Evolutionary conservation across 2,888 invertebrate genomes (phyloP).

Genomic region (Chironomus riparius): DNA sequence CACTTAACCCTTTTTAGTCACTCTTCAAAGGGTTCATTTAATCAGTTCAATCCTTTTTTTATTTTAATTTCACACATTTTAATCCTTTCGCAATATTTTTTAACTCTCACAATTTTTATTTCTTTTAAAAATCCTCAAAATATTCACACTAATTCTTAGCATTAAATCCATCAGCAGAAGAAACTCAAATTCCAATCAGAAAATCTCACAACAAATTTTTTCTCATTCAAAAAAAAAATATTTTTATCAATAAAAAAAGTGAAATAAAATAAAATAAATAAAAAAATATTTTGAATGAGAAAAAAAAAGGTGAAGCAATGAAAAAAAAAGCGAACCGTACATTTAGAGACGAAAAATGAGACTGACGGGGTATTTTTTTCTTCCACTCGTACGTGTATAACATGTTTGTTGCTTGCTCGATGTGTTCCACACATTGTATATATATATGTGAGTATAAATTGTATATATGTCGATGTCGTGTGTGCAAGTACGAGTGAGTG

Average conservation of each 20-base stretch:
- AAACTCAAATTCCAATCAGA: too few species aligned
- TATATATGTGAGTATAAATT: background rate
- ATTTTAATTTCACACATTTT: too few species aligned
- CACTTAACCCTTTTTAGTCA: background rate
- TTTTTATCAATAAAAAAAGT: too few species aligned
- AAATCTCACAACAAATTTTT: too few species aligned
- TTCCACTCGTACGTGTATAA: background rate
- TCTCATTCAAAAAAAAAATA: too few species aligned
- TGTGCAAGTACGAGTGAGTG: background rate
- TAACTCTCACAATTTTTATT: background rate
- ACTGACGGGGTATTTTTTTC: conserved; percentile 9
- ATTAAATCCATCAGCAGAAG: too few species aligned
- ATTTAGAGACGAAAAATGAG: conserved; percentile 30
- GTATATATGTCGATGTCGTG: too few species aligned
- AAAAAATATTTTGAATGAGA: background rate
- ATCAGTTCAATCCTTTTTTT: too few species aligned
- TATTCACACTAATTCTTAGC: too few species aligned
- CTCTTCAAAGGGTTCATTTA: background rate
- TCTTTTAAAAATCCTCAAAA: too few species aligned
- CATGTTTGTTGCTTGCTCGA: conserved; percentile 10
- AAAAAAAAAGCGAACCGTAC: conserved; percentile 29
- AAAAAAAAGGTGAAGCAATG: background rate
- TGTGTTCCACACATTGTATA: conserved; percentile 1
- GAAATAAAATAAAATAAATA: too few species aligned
- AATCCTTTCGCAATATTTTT: too few species aligned